phyloP scores from a whole-genome alignment of 2,888 invertebrate species.

The Ennomos erosarius region DNA sequence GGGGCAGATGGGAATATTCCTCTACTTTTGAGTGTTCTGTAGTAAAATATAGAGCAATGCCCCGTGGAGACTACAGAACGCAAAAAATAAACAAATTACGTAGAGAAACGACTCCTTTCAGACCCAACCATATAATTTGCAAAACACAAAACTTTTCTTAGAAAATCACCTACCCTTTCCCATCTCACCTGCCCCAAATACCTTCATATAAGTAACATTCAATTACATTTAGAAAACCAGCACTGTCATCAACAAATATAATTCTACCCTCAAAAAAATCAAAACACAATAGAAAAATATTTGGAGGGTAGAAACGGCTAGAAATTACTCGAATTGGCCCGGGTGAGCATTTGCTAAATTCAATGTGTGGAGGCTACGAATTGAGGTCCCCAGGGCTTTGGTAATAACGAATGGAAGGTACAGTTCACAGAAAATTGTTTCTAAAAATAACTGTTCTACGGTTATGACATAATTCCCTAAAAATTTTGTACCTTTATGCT shows the following conservation, averaged over 20 bases:
- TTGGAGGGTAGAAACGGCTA: neutral
- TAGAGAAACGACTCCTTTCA: too few species aligned
- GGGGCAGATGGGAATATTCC: too few species aligned
- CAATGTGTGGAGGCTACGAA: constrained; percentile 64
- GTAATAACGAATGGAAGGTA: constrained; percentile 55
- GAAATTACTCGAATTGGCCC: constrained; percentile 17
- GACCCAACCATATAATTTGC: too few species aligned
- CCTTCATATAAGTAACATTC: constrained; percentile 7
- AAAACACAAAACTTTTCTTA: too few species aligned
- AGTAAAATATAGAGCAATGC: too few species aligned
- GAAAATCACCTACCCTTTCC: too few species aligned
- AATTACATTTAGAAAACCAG: constrained; percentile 24
- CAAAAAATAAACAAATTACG: too few species aligned
- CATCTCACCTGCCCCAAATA: constrained; percentile 7
- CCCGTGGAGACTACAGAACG: too few species aligned
- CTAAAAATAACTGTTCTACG: constrained; percentile 1
- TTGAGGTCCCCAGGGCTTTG: constrained; percentile 49
- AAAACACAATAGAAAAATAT: constrained; percentile 18
- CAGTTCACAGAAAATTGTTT: constrained; percentile 5
- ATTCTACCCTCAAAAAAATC: constrained; percentile 21
- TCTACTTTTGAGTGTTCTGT: too few species aligned
- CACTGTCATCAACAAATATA: constrained; percentile 28
- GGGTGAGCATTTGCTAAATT: constrained; percentile 54
- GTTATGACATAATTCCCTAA: too few species aligned
- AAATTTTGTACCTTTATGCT: too few species aligned